Percentiles rank a stretch among this genome's conserved stretches.
Conservation (phyloP, 37 sponge, comb jelly and placozoan species). For the Chondrosia reniformis region DNA sequence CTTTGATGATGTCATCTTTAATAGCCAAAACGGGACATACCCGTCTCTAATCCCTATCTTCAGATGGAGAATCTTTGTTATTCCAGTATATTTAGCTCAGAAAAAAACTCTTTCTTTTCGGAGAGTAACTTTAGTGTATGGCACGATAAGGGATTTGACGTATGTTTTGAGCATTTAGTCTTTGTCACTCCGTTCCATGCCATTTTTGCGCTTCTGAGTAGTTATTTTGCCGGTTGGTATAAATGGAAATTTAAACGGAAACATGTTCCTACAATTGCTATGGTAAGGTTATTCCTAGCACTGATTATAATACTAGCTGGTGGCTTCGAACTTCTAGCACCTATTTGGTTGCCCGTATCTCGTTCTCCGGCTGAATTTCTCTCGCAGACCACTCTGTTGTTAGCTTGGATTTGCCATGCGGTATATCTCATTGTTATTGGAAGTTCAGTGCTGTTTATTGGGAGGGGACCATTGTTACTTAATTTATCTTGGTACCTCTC, state of each 20-base stretch:
- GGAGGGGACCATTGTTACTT: conserved; percentile 55
- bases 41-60: too few relatives aligned
- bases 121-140: conserved; percentile 33
- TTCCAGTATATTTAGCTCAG: neutral
- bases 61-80: conserved; percentile 6
- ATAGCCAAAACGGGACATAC: too few relatives aligned
- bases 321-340: conserved; percentile 18
- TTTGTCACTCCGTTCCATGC: conserved; percentile 10
- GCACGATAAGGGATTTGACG: conserved; percentile 47
- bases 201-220: conserved; percentile 24
- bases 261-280: conserved; percentile 16
- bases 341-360: conserved; percentile 29
- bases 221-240: conserved; percentile 19
- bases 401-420: conserved; percentile 41
- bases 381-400: neutral
- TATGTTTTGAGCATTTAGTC: conserved; percentile 55
- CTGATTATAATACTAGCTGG: conserved; percentile 7
- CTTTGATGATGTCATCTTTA: too few relatives aligned
- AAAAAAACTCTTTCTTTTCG: neutral
- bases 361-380: conserved; percentile 33
- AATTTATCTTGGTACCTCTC: conserved; percentile 47
- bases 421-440: conserved; percentile 19
- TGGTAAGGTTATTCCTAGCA: conserved; percentile 21
- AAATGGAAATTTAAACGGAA: conserved; percentile 24
- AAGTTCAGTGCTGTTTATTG: conserved; percentile 39